Evolutionary conservation across 2,888 invertebrate genomes (phyloP).

Genomic region (Eulithis testata): DNA sequence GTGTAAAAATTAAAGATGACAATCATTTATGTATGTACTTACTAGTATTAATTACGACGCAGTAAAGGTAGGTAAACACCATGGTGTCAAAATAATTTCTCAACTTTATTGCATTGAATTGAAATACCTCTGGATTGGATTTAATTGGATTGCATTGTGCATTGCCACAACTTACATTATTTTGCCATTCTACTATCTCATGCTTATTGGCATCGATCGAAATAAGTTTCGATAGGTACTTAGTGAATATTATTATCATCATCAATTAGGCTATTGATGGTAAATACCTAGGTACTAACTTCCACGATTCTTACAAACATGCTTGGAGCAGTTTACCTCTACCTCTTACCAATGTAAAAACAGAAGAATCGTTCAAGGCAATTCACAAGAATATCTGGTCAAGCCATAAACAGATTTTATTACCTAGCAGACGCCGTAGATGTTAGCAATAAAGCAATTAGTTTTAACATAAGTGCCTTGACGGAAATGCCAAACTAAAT

Average conservation of each 20-base stretch:
- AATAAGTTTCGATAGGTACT: conserved; percentile 31
- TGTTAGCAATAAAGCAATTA: conserved; percentile 25
- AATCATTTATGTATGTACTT: no score
- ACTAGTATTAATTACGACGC: no score
- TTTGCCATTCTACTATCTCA: conserved; percentile 52
- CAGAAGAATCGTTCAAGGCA: not conserved
- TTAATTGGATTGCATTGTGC: conserved; percentile 19
- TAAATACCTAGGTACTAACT: no score
- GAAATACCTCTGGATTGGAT: conserved; percentile 16
- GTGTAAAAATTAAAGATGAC: not conserved
- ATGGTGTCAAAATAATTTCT: conserved; percentile 31
- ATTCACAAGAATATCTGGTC: conserved; percentile 7
- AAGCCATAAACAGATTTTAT: conserved; percentile 13
- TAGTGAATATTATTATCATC: no score
- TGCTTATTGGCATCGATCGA: conserved; percentile 46
- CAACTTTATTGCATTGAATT: conserved; percentile 31
- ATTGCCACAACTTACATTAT: conserved; percentile 43
- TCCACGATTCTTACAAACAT: no score
- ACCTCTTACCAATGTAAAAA: not conserved
- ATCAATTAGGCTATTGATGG: no score
- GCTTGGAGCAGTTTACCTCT: no score
- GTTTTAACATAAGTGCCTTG: conserved; percentile 17
- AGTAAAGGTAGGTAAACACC: not conserved
- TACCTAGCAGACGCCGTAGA: conserved; percentile 8
- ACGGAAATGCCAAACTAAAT: conserved; percentile 25